These are phyloP conservation scores for Dipus sagitta DNA, from an alignment of 2,797 vertebrate genomes.

Conservation along the genomic window DNA sequence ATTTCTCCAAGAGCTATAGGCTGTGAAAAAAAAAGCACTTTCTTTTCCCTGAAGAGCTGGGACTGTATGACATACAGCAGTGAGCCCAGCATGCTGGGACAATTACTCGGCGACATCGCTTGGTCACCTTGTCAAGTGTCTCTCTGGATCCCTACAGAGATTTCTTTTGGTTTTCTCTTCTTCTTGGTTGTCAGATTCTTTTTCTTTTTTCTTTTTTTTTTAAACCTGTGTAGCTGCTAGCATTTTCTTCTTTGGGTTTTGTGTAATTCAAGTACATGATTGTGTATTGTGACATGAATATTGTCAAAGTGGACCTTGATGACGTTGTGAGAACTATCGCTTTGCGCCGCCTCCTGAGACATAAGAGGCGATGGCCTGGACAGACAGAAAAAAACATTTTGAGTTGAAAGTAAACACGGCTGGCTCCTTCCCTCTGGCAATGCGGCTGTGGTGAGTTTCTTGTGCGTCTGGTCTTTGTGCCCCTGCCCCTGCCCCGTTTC, in stretches of 20 bases:
- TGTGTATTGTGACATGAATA: conserved; percentile 84
- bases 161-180: conserved; percentile 66
- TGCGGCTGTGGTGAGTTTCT: neutral
- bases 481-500: neutral
- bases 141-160: conserved; percentile 77
- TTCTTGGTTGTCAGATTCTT: conserved; percentile 76
- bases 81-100: conserved; percentile 76
- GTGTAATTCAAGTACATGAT: conserved; percentile 83
- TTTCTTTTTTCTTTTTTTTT: conserved; percentile 53
- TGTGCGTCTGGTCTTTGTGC: neutral
- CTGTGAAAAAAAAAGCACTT: conserved; percentile 70
- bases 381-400: conserved; percentile 62
- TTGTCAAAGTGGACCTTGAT: conserved; percentile 79
- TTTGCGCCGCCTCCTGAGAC: conserved; percentile 81
- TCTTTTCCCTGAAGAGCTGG: conserved; percentile 42
- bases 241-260: conserved; percentile 78
- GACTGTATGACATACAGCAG: conserved; percentile 30
- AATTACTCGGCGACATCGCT: conserved; percentile 52
- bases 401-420: conserved; percentile 80
- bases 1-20: conserved; percentile 71
- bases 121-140: conserved; percentile 41
- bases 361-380: conserved; percentile 69
- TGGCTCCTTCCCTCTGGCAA: conserved; percentile 70
- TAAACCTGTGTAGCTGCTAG: conserved; percentile 82
- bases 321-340: conserved; percentile 80